Evolutionary conservation across 2,797 vertebrate genomes (phyloP).

Genomic region (Sebastiscus albofasciatus): DNA sequence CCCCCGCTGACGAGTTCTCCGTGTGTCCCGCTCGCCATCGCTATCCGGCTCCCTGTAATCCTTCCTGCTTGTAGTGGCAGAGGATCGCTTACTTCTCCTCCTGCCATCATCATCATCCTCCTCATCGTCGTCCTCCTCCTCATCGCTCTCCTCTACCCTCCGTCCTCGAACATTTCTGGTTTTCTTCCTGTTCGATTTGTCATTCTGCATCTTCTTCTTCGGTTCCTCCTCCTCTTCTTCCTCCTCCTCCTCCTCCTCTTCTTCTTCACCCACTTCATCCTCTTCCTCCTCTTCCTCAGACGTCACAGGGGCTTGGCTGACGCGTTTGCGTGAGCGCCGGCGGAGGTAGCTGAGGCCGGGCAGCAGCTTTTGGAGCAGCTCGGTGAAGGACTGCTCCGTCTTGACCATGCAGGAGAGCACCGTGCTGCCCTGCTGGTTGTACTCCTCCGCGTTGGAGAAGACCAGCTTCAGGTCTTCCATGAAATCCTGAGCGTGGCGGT

Average conservation of each 20-base stretch:
- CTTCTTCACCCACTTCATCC: not conserved
- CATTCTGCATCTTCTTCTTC: slow-evolving; percentile 76
- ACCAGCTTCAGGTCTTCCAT: slow-evolving; percentile 93
- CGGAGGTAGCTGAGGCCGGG: slow-evolving; percentile 91
- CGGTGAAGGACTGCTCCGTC: slow-evolving; percentile 92
- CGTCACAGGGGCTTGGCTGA: slow-evolving; percentile 46
- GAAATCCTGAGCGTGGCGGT: slow-evolving; percentile 91
- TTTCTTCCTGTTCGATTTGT: slow-evolving; percentile 61
- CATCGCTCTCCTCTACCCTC: slow-evolving; percentile 50
- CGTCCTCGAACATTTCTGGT: slow-evolving; percentile 15
- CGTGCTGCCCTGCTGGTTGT: slow-evolving; percentile 92
- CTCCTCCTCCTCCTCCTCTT: slow-evolving; percentile 63
- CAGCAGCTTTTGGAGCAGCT: slow-evolving; percentile 92
- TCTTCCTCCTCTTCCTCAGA: slow-evolving; percentile 56
- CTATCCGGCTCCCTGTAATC: slow-evolving; percentile 86
- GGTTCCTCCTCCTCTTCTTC: slow-evolving; percentile 73
- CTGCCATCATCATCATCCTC: slow-evolving; percentile 64
- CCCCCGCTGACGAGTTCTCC: slow-evolving; percentile 73
- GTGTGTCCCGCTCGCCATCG: slow-evolving; percentile 88
- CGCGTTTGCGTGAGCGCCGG: slow-evolving; percentile 78
- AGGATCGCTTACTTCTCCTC: slow-evolving; percentile 81
- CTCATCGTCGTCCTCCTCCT: slow-evolving; percentile 49
- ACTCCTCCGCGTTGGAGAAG: slow-evolving; percentile 94
- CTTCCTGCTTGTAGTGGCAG: slow-evolving; percentile 65
- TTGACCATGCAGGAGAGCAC: slow-evolving; percentile 91